Conservation (phyloP, 2,797 vertebrate species). For the Bovichtus diacanthus region DNA sequence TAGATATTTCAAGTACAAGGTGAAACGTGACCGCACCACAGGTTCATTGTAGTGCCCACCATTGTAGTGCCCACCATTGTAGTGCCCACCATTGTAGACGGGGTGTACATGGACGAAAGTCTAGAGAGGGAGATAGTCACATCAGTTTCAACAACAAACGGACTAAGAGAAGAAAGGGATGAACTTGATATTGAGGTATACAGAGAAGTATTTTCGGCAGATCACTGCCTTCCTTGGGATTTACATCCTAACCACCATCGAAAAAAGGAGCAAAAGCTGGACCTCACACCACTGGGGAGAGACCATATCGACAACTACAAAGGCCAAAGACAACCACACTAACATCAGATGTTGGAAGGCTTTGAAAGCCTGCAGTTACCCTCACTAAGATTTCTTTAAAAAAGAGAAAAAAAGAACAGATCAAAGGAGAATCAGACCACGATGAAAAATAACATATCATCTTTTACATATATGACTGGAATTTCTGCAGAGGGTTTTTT, state of each 20-base stretch:
- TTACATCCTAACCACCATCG: conserved; percentile 1
- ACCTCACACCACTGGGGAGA: conserved; percentile 6
- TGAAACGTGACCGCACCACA: conserved; percentile 7
- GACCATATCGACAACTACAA: not conserved
- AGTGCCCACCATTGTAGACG: not conserved
- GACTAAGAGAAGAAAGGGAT: not conserved
- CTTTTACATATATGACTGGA: not conserved
- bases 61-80: not conserved
- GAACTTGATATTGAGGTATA: conserved; percentile 24
- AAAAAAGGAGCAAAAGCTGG: conserved; percentile 17
- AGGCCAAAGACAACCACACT: not conserved
- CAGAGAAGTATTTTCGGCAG: conserved; percentile 48
- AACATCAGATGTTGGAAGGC: not conserved
- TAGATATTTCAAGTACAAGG: conserved; percentile 13
- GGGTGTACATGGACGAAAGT: not conserved
- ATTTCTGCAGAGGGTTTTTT: not conserved
- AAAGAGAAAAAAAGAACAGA: not conserved
- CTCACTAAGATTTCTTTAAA: conserved; percentile 18
- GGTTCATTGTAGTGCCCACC: not conserved
- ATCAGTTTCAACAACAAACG: not conserved
- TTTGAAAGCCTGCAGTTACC: conserved; percentile 14
- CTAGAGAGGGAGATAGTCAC: not conserved
- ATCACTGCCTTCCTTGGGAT: conserved; percentile 22
- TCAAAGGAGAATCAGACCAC: not conserved
- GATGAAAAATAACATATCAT: conserved; percentile 2